Percentiles rank a stretch among this genome's conserved stretches.
phyloP scores from a whole-genome alignment of 2,113 vertebrate genomes.

The human region DNA sequence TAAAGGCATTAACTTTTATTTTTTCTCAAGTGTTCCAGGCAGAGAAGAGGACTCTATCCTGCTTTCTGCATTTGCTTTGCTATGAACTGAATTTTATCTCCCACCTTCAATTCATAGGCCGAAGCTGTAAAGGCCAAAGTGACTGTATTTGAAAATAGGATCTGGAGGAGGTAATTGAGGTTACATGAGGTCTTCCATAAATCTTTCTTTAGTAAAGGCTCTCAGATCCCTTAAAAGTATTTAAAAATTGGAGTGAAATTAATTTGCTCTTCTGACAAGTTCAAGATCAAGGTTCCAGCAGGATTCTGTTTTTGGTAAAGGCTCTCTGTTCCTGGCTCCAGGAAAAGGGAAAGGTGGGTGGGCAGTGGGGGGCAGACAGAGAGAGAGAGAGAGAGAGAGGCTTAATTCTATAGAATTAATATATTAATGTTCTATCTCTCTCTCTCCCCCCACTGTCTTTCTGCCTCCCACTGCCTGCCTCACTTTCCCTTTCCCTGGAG shows the following conservation, averaged over 20 bases:
- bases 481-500: not conserved
- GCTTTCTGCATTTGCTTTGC: not conserved
- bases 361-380: too few species aligned
- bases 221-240: not conserved
- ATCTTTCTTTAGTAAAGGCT: too few species aligned
- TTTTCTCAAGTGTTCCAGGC: not conserved
- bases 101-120: not conserved
- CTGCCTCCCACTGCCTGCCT: too few species aligned
- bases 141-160: not conserved
- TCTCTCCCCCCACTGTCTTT: too few species aligned
- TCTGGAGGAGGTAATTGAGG: too few species aligned
- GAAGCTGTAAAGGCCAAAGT: rapidly evolving
- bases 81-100: not conserved
- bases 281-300: not conserved
- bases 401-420: not conserved
- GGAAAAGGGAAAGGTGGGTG: not conserved
- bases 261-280: not conserved
- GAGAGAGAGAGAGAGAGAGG: not conserved
- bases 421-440: too few species aligned
- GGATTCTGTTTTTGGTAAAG: not conserved
- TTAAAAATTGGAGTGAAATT: not conserved
- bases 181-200: not conserved
- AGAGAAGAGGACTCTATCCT: not conserved
- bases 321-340: not conserved
- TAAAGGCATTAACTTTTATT: not conserved